phyloP scores from a whole-genome alignment of 2,888 invertebrate genomes.

The Rhimphoctona megacephalus region DNA sequence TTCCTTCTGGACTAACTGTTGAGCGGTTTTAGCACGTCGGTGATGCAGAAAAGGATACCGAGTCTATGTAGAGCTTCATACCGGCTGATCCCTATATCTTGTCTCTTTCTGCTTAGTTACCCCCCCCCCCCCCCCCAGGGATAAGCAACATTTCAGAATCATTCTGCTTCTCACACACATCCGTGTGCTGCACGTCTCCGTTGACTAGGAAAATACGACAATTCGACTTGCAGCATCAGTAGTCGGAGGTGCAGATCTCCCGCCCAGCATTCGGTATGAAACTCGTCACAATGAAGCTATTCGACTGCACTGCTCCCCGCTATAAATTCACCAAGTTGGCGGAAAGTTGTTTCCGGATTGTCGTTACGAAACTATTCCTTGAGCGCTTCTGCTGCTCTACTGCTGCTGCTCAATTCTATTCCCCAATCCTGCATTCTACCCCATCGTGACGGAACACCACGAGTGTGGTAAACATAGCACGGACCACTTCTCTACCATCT shows the following conservation, averaged over 20 bases:
- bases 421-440: constrained; percentile 6
- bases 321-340: constrained; percentile 38
- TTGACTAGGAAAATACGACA: not conserved
- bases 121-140: too few relatives aligned
- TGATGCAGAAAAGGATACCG: not conserved
- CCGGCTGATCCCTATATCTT: not conserved
- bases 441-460: constrained; percentile 15
- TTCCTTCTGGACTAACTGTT: not conserved
- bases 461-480: constrained; percentile 36
- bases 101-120: not conserved
- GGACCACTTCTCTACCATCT: constrained; percentile 11
- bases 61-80: not conserved
- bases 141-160: not conserved
- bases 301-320: constrained; percentile 30
- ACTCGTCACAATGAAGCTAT: constrained; percentile 48
- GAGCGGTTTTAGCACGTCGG: not conserved
- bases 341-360: constrained; percentile 66
- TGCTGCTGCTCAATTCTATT: constrained; percentile 37
- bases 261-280: constrained; percentile 16
- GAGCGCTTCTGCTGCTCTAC: not conserved
- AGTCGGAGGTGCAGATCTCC: not conserved
- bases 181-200: not conserved
- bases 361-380: constrained; percentile 64
- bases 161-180: too few relatives aligned
- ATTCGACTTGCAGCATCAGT: not conserved